phyloP scores from a whole-genome alignment of 2,113 vertebrate genomes.

The Microcebus jonahi region DNA sequence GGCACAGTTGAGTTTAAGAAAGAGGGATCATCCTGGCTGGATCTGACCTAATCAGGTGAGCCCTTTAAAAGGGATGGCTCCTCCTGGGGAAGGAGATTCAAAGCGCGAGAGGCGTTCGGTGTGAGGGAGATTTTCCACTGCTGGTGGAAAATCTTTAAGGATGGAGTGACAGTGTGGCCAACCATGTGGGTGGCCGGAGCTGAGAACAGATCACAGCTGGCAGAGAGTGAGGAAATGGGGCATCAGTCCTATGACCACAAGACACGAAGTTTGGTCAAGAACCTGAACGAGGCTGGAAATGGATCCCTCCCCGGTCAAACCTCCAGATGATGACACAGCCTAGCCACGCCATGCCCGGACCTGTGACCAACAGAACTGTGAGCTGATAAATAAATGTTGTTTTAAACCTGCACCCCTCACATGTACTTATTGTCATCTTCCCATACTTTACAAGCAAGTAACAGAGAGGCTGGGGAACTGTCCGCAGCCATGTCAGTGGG shows the following conservation, averaged over 20 bases:
- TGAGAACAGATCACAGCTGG: background rate
- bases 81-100: background rate
- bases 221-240: background rate
- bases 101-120: background rate
- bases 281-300: background rate
- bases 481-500: background rate
- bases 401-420: background rate
- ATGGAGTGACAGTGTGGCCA: background rate
- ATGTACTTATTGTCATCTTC: background rate
- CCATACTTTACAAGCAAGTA: background rate
- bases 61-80: background rate
- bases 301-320: background rate
- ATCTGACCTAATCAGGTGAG: background rate
- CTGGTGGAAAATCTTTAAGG: background rate
- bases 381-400: background rate
- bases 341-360: fast-evolving
- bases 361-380: background rate
- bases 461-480: background rate
- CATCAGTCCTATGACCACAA: background rate
- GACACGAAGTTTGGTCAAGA: background rate
- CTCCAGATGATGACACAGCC: background rate
- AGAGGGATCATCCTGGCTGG: background rate
- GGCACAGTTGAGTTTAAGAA: background rate
- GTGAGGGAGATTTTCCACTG: background rate
- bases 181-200: background rate